phyloP scores from a whole-genome alignment of 2,113 vertebrate species.

The Ctenodactylus gundi region DNA sequence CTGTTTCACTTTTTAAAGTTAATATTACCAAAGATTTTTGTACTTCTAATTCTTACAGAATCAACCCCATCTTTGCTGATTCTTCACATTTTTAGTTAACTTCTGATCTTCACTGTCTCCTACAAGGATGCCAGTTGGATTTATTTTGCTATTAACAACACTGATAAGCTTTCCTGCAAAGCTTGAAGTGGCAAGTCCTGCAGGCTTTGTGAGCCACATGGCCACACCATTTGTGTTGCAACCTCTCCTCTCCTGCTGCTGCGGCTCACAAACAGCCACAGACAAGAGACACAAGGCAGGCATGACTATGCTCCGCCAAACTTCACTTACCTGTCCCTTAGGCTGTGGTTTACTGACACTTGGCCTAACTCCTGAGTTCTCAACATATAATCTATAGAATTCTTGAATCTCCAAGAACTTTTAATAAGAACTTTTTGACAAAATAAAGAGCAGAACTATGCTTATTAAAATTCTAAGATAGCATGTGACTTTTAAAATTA shows the following conservation, averaged over 20 bases:
- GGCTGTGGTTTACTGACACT: not conserved
- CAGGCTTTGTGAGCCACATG: not conserved
- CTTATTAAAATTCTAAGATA: not conserved
- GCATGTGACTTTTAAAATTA: not conserved
- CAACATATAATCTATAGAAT: not conserved
- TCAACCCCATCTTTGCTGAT: not conserved
- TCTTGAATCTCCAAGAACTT: not conserved
- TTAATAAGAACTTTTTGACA: not conserved
- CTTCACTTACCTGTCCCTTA: not conserved
- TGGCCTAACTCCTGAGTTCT: not conserved
- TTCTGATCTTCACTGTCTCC: not conserved
- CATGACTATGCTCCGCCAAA: not conserved
- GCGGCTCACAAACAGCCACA: not conserved
- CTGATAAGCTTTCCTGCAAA: not conserved
- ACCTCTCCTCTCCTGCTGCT: not conserved
- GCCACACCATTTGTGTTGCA: not conserved
- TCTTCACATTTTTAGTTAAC: conserved; percentile 15
- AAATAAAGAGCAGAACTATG: not conserved
- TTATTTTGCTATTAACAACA: not conserved
- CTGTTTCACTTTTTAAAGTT: conserved; percentile 3
- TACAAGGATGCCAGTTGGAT: not conserved
- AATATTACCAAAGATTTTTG: not conserved
- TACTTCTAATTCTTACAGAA: conserved; percentile 19
- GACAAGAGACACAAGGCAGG: not conserved
- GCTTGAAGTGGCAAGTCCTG: not conserved